phyloP scores from a whole-genome alignment of 1,140 invertebrate species.

The Acromyrmex heyeri region DNA sequence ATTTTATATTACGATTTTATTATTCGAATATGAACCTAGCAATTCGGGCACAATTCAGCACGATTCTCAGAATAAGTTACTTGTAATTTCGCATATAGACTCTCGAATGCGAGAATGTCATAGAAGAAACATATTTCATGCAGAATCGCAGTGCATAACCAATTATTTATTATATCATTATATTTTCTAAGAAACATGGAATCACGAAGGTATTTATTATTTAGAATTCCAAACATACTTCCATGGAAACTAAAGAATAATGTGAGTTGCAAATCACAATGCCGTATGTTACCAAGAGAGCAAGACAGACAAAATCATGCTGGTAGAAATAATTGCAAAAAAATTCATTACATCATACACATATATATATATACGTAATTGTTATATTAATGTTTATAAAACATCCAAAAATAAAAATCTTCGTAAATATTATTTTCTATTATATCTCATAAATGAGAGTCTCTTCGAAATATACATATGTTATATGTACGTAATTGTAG shows the following conservation, averaged over 20 bases:
- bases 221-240: neutral
- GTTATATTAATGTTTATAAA: conserved; percentile 1
- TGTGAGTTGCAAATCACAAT: neutral
- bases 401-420: neutral
- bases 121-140: conserved; percentile 7
- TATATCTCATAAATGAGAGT: neutral
- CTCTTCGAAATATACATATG: neutral
- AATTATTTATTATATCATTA: neutral
- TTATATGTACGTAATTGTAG: neutral
- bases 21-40: too few relatives aligned
- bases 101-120: neutral
- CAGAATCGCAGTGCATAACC: neutral
- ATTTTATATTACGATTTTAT: too few relatives aligned
- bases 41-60: too few relatives aligned
- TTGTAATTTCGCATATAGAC: too few relatives aligned
- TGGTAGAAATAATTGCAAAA: neutral
- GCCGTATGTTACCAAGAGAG: neutral
- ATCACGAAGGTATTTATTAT: neutral
- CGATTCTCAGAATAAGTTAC: too few relatives aligned
- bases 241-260: neutral
- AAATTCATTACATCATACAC: neutral
- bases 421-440: neutral
- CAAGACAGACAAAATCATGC: neutral
- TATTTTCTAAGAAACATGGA: neutral
- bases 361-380: neutral